A percentile compares a stretch with the other conserved stretches of the same genome.
Evolutionary conservation across 2,797 vertebrate species (phyloP).

Genomic region (Falco peregrinus): DNA sequence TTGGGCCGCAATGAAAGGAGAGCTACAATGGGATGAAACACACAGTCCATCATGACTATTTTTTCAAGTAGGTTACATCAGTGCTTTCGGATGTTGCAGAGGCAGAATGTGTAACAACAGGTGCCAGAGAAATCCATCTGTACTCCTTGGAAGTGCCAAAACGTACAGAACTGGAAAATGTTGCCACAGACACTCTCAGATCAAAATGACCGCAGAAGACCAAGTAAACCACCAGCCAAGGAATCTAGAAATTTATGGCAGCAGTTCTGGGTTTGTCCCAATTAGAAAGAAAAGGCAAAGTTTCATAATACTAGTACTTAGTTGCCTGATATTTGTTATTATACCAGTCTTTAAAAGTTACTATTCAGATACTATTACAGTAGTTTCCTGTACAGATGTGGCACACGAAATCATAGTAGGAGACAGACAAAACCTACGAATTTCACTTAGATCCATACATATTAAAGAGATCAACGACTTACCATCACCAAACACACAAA

Average conservation of each 20-base stretch:
- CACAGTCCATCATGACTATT: neutral
- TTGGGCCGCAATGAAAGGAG: neutral
- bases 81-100: constrained; percentile 6
- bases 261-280: neutral
- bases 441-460: neutral
- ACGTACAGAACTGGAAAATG: constrained; percentile 40
- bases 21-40: constrained; percentile 16
- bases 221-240: neutral
- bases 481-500: neutral
- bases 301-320: neutral
- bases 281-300: neutral
- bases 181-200: neutral
- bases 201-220: constrained; percentile 13
- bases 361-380: neutral
- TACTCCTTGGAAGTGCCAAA: constrained; percentile 43
- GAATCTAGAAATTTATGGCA: constrained; percentile 5
- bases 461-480: neutral
- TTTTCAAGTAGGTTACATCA: constrained; percentile 58
- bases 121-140: constrained; percentile 66
- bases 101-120: constrained; percentile 46
- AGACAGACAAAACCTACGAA: neutral
- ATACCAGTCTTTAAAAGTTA: neutral
- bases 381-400: accelerated
- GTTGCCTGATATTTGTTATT: neutral
- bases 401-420: neutral